phyloP scores from a whole-genome alignment of 2,797 vertebrate species.

The Perdix hodgsoniae region DNA sequence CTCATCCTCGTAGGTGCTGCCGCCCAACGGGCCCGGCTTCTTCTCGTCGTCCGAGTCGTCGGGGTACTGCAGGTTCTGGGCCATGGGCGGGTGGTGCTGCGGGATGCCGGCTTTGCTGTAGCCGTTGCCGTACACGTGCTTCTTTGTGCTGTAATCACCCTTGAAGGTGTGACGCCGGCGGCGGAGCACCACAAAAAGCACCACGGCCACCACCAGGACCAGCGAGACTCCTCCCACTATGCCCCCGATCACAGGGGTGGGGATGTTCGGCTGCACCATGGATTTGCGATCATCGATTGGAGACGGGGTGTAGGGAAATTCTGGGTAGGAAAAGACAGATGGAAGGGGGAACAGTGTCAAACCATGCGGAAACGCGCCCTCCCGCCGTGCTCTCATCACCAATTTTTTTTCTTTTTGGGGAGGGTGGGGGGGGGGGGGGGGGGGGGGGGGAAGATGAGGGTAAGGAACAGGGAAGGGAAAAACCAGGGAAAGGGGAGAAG shows the following conservation, averaged over 20 bases:
- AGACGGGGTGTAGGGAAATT: conserved; percentile 91
- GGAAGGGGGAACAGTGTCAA: conserved; percentile 95
- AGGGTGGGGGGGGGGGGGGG: conserved; percentile 37
- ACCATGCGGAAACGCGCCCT: conserved; percentile 83
- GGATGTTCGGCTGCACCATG: conserved; percentile 80
- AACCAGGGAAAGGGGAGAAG: conserved; percentile 60
- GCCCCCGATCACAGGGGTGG: conserved; percentile 89
- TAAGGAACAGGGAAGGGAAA: conserved; percentile 78
- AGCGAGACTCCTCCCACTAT: conserved; percentile 90
- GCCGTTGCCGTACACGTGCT: conserved; percentile 96
- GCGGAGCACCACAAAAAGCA: conserved; percentile 91
- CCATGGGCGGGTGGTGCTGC: conserved; percentile 89
- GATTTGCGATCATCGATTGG: conserved; percentile 78
- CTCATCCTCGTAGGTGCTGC: conserved; percentile 89
- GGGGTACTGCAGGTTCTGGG: conserved; percentile 96
- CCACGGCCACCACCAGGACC: conserved; percentile 86
- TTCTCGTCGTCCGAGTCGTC: conserved; percentile 98
- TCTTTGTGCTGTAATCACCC: conserved; percentile 99
- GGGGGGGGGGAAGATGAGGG: conserved; percentile 69
- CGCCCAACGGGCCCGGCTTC: conserved; percentile 89
- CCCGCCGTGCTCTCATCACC: conserved; percentile 70
- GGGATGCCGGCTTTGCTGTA: conserved; percentile 95
- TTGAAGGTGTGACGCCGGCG: conserved; percentile 98
- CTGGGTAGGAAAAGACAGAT: conserved; percentile 99
- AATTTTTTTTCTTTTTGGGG: conserved; percentile 66